A percentile compares a stretch with the other conserved stretches of the same genome.
These are phyloP conservation scores for Lates japonicus DNA, from an alignment of 2,797 vertebrate species.

Conservation along the genomic window DNA sequence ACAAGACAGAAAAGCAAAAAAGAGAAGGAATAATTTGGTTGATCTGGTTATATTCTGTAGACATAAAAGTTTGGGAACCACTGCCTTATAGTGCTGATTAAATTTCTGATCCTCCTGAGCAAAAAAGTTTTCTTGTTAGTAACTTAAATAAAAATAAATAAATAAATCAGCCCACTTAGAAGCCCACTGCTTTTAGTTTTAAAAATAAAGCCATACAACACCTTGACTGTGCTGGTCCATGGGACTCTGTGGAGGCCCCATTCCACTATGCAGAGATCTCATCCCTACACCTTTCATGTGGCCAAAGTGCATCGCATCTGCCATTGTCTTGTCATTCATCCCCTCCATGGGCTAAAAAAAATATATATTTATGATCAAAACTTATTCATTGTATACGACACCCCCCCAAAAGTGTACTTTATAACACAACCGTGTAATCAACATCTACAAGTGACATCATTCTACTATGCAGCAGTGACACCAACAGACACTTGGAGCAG, in stretches of 20 bases:
- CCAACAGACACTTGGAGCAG: no score
- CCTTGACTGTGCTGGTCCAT: conserved; percentile 99
- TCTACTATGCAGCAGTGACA: background rate
- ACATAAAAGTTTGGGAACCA: background rate
- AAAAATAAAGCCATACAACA: background rate
- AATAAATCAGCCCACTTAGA: background rate
- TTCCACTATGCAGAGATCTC: conserved; percentile 95
- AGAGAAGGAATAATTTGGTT: background rate
- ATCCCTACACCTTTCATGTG: conserved; percentile 94
- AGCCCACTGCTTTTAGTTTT: background rate
- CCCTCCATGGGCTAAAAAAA: conserved; percentile 91
- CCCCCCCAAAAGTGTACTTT: background rate
- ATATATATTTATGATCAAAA: background rate
- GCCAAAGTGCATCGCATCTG: conserved; percentile 93
- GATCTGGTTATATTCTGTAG: background rate
- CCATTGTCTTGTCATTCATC: conserved; percentile 94
- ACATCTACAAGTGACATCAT: background rate
- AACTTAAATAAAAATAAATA: background rate
- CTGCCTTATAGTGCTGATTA: background rate
- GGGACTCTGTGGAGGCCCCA: conserved; percentile 98
- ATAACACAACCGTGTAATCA: background rate
- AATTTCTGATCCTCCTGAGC: background rate
- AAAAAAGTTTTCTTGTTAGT: background rate
- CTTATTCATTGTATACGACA: background rate
- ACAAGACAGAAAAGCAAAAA: background rate